phyloP scores from a whole-genome alignment of 2,797 vertebrate species.

The Coccyzus lansbergi region DNA sequence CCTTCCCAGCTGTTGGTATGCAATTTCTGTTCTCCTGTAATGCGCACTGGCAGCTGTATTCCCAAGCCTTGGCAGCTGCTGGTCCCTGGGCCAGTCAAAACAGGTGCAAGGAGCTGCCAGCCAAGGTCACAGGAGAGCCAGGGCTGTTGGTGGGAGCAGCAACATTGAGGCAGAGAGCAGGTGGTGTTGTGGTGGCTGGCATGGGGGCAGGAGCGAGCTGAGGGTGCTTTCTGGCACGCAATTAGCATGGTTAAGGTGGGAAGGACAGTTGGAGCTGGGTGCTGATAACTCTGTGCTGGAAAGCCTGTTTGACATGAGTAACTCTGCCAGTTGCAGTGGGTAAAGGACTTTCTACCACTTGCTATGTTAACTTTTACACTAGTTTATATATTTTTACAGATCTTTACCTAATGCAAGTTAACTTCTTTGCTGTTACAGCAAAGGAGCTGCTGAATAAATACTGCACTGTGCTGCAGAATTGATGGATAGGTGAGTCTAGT shows the following conservation, averaged over 20 bases:
- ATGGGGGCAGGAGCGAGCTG: background rate
- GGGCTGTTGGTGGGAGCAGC: background rate
- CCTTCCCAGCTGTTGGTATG: background rate
- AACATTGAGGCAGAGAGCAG: background rate
- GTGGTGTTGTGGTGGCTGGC: background rate
- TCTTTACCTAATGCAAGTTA: background rate
- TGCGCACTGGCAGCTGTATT: background rate
- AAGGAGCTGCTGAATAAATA: background rate
- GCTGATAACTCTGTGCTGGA: background rate
- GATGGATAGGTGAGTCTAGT: background rate
- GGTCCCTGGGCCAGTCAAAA: background rate
- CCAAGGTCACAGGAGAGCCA: too few species aligned
- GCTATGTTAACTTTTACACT: background rate
- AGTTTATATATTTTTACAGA: background rate
- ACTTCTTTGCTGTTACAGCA: background rate
- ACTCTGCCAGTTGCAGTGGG: background rate
- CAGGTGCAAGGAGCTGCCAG: background rate
- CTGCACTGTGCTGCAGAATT: background rate
- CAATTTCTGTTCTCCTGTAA: background rate
- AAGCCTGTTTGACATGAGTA: background rate
- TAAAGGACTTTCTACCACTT: background rate
- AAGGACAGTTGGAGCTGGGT: background rate
- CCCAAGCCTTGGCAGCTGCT: background rate
- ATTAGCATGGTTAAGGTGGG: background rate
- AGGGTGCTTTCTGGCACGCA: background rate